Conservation (phyloP, 2,888 invertebrate species). For the Andrena trimmerana region DNA sequence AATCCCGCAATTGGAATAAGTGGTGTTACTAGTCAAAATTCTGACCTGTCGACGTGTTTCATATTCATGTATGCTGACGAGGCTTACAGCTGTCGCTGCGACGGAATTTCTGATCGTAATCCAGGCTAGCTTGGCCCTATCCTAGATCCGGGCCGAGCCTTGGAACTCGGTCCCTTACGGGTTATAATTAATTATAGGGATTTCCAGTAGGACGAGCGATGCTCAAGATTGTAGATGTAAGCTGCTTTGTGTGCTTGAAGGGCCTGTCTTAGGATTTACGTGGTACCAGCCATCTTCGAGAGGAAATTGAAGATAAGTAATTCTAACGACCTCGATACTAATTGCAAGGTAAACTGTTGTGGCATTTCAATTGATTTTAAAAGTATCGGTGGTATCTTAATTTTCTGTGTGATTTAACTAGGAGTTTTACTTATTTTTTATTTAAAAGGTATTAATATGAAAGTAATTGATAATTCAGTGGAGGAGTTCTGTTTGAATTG, state of each 20-base stretch:
- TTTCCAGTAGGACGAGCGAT: conserved; percentile 2
- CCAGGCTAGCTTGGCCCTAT: conserved; percentile 25
- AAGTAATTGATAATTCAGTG: no score
- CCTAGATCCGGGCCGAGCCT: not conserved
- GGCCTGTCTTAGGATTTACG: not conserved
- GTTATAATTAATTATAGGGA: conserved; percentile 46
- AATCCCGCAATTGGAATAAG: conserved; percentile 8
- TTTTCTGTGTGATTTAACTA: no score
- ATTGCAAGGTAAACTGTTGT: not conserved
- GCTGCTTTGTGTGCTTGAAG: not conserved
- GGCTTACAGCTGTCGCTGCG: not conserved
- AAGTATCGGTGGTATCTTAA: no score
- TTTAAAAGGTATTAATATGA: no score
- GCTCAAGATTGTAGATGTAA: not conserved
- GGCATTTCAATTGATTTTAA: not conserved
- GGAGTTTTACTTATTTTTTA: no score
- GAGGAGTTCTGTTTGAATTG: no score
- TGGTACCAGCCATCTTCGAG: not conserved
- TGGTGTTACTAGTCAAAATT: conserved; percentile 19
- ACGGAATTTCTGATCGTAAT: conserved; percentile 39
- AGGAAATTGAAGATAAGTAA: not conserved
- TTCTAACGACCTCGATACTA: not conserved
- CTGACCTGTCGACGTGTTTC: conserved; percentile 16
- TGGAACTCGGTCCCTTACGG: conserved; percentile 9
- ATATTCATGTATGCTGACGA: conserved; percentile 27